These are phyloP conservation scores for Tetrao urogallus DNA, from an alignment of 2,113 vertebrate species.

Conservation along the genomic window DNA sequence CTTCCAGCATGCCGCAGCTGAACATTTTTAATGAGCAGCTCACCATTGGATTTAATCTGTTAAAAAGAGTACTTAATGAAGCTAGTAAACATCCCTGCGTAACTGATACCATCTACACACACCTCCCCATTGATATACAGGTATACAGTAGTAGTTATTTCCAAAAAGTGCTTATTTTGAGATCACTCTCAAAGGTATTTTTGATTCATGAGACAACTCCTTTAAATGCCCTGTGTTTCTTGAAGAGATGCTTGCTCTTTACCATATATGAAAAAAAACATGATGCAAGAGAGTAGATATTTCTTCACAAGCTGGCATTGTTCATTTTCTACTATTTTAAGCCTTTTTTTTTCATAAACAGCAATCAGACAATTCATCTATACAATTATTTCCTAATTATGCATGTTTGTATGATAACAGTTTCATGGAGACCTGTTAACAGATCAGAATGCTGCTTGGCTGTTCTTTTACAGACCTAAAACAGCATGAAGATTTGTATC, in stretches of 20 bases:
- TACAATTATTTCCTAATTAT: not conserved
- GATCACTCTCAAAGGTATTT: not conserved
- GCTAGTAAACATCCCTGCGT: not conserved
- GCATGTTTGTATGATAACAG: not conserved
- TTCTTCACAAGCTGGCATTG: not conserved
- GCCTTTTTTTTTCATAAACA: not conserved
- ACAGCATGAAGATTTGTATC: fast-evolving
- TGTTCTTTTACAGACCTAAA: not conserved
- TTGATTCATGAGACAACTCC: not conserved
- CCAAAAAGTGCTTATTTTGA: not conserved
- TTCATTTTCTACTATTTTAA: not conserved
- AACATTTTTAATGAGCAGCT: constrained; percentile 88
- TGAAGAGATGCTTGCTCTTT: not conserved
- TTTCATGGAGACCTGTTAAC: not conserved
- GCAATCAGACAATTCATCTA: not conserved
- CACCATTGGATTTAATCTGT: constrained; percentile 88
- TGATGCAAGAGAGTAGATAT: fast-evolving
- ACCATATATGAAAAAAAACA: not conserved
- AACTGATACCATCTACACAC: not conserved
- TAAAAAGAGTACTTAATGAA: not conserved
- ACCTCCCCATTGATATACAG: not conserved
- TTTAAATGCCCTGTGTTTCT: not conserved
- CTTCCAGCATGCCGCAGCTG: constrained; percentile 91
- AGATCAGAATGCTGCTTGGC: not conserved
- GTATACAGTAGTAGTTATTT: not conserved